phyloP scores from a whole-genome alignment of 2,797 vertebrate genomes.

The Eleutherodactylus coqui region DNA sequence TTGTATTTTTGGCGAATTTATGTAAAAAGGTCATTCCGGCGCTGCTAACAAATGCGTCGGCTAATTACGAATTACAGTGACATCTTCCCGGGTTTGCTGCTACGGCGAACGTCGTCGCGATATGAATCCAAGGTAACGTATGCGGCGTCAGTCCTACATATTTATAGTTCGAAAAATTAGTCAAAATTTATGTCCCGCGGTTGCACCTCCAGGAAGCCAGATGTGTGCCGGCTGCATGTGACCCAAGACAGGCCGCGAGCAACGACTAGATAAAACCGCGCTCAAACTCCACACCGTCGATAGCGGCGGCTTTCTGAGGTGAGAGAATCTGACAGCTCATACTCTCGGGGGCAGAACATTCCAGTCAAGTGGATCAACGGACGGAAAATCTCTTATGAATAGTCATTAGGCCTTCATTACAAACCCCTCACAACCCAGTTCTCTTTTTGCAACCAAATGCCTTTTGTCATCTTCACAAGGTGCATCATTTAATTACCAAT shows the following conservation, averaged over 20 bases:
- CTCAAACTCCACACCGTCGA: constrained; percentile 91
- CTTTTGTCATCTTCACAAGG: constrained; percentile 99
- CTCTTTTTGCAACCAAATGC: constrained; percentile 93
- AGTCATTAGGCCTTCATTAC: constrained; percentile 99
- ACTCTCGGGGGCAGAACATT: constrained; percentile 99
- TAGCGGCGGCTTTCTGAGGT: constrained; percentile 94
- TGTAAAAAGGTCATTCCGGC: constrained; percentile 49
- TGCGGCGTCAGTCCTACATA: constrained; percentile 79
- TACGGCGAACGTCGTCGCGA: constrained; percentile 69
- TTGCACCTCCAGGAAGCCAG: constrained; percentile 95
- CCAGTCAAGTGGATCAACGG: constrained; percentile 98
- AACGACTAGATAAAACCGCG: constrained; percentile 93
- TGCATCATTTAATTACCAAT: constrained; percentile 99
- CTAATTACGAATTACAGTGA: constrained; percentile 52
- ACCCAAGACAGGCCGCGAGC: constrained; percentile 90
- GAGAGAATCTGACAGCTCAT: constrained; percentile 98
- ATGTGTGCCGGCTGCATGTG: constrained; percentile 92
- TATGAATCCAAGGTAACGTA: constrained; percentile 83
- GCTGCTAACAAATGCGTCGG: constrained; percentile 39
- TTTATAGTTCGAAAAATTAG: constrained; percentile 88
- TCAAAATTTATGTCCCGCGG: constrained; percentile 85
- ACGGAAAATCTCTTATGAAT: constrained; percentile 99
- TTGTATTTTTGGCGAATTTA: constrained; percentile 28
- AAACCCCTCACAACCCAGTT: constrained; percentile 92
- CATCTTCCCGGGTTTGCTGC: constrained; percentile 1